Conservation (phyloP, 2,797 vertebrate species). For the Tachyglossus aculeatus region DNA sequence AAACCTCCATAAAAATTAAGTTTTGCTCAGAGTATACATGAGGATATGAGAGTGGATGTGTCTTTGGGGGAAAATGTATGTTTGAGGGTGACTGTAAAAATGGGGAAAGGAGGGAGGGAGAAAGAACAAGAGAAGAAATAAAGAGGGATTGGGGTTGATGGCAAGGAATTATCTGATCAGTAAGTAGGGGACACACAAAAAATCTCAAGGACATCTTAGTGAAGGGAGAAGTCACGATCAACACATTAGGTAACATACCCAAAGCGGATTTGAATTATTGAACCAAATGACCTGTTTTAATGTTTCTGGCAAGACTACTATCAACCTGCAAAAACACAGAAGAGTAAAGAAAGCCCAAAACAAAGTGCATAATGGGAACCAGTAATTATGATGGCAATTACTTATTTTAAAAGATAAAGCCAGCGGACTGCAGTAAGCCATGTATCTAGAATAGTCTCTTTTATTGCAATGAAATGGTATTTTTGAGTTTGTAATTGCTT, state of each 20-base stretch:
- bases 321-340: constrained; percentile 42
- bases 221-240: constrained; percentile 4
- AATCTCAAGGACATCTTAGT: background rate
- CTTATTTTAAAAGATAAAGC: constrained; percentile 61
- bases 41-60: too few species aligned
- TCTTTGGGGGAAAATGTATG: too few species aligned
- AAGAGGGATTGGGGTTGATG: too few species aligned
- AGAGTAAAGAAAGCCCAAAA: constrained; percentile 34
- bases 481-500: constrained; percentile 67
- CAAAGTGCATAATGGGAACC: constrained; percentile 43
- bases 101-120: too few species aligned
- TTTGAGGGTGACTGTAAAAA: too few species aligned
- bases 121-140: too few species aligned
- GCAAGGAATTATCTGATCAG: too few species aligned
- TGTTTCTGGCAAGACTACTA: background rate
- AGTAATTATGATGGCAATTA: constrained; percentile 50
- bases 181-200: too few species aligned
- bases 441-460: constrained; percentile 59
- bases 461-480: constrained; percentile 54
- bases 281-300: constrained; percentile 26
- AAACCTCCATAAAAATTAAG: too few species aligned
- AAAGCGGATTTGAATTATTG: constrained; percentile 40
- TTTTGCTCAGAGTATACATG: too few species aligned
- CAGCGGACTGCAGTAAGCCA: constrained; percentile 58
- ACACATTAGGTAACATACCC: constrained; percentile 43